phyloP scores from a whole-genome alignment of 1,140 invertebrate species.

The Zeugodacus cucurbitae region DNA sequence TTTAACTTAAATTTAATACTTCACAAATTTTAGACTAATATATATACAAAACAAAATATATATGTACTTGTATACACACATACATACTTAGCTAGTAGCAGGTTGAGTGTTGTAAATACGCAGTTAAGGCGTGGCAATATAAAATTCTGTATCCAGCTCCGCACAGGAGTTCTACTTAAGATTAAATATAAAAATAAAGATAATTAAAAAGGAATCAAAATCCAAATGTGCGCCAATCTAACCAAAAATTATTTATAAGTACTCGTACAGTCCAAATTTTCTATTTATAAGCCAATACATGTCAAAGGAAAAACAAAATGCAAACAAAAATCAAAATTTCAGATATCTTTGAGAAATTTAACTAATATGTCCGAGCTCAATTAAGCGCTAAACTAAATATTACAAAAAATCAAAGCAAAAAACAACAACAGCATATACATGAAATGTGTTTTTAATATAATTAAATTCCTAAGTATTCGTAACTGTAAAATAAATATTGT shows the following conservation, averaged over 20 bases:
- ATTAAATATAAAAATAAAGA: background rate
- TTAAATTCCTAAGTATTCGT: slow-evolving; percentile 1
- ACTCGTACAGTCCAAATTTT: slow-evolving; percentile 34
- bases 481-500: slow-evolving; percentile 18
- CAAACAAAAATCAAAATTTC: background rate
- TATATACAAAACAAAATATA: background rate
- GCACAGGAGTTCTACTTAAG: background rate
- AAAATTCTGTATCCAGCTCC: background rate
- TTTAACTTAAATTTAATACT: background rate
- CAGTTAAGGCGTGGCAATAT: background rate
- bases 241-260: slow-evolving; percentile 21
- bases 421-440: background rate
- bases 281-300: slow-evolving; percentile 23
- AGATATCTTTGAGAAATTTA: background rate
- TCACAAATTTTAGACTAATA: background rate
- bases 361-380: background rate
- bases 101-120: background rate
- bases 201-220: background rate
- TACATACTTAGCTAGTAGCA: background rate
- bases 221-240: slow-evolving; percentile 3
- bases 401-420: background rate
- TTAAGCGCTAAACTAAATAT: slow-evolving; percentile 9
- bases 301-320: background rate
- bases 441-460: background rate
- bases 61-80: background rate